phyloP scores from a whole-genome alignment of 2,888 invertebrate species.

The Prosopocoilus inquinatus region DNA sequence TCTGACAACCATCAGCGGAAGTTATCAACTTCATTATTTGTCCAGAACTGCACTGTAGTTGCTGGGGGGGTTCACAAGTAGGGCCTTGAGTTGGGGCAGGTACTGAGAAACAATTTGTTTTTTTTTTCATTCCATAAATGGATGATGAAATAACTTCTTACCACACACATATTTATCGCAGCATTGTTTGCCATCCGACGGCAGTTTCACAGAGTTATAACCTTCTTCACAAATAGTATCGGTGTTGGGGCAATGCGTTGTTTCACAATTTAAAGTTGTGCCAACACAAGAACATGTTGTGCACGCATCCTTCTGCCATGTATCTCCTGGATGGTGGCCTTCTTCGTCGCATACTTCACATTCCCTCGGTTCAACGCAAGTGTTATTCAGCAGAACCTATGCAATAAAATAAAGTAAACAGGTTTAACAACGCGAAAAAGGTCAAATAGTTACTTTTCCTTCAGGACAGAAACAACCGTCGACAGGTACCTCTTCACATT shows the following conservation, averaged over 20 bases:
- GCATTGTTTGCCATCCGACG: constrained; percentile 60
- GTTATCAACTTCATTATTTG: constrained; percentile 69
- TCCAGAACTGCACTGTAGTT: constrained; percentile 68
- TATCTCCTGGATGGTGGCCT: constrained; percentile 66
- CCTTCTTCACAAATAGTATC: constrained; percentile 64
- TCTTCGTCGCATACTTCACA: constrained; percentile 75
- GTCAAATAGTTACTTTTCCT: constrained; percentile 56
- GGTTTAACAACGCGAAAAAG: background rate
- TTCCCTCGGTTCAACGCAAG: constrained; percentile 66
- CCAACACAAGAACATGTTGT: constrained; percentile 69
- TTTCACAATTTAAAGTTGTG: constrained; percentile 63
- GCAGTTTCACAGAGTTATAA: constrained; percentile 54
- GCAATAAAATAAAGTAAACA: background rate
- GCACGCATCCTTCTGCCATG: constrained; percentile 70
- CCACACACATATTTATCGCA: constrained; percentile 71
- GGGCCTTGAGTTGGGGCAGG: constrained; percentile 54
- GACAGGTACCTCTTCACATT: constrained; percentile 41
- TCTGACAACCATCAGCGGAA: constrained; percentile 65
- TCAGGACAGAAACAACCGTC: constrained; percentile 87
- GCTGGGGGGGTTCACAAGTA: constrained; percentile 64
- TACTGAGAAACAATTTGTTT: constrained; percentile 46
- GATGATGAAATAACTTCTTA: constrained; percentile 42
- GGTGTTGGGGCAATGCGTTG: constrained; percentile 56
- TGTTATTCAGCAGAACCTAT: constrained; percentile 66
- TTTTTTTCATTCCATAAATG: background rate